phyloP scores from a whole-genome alignment of 2,888 invertebrate genomes.

The Spilosoma lubricipeda region DNA sequence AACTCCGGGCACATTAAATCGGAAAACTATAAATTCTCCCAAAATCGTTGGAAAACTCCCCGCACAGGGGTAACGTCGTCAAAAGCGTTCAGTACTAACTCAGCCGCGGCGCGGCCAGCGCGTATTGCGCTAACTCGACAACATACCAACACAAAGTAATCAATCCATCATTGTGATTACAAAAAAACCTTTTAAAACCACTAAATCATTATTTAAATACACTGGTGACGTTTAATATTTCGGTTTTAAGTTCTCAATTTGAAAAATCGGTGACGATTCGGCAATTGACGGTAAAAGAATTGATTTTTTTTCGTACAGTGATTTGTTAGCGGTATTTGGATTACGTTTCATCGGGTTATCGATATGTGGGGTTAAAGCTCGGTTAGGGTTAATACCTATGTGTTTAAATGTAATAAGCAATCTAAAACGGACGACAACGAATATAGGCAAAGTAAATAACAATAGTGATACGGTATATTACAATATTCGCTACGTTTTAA shows the following conservation, averaged over 20 bases:
- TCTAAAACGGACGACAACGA: neutral
- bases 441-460: neutral
- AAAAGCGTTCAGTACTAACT: conserved; percentile 66
- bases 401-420: neutral
- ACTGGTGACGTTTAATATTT: conserved; percentile 43
- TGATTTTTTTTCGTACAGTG: conserved; percentile 71
- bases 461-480: neutral
- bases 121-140: conserved; percentile 65
- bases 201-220: conserved; percentile 35
- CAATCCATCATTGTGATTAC: conserved; percentile 25
- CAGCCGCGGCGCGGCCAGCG: conserved; percentile 77
- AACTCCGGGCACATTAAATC: neutral
- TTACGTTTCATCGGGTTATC: conserved; percentile 31
- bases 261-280: conserved; percentile 31
- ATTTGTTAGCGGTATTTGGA: conserved; percentile 54
- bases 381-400: neutral
- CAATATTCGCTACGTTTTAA: neutral
- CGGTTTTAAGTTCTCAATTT: conserved; percentile 26
- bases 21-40: conserved; percentile 32
- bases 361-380: neutral
- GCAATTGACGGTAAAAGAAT: conserved; percentile 63
- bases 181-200: conserved; percentile 27
- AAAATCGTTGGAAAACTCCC: conserved; percentile 45
- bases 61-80: conserved; percentile 43
- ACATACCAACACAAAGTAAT: conserved; percentile 58